Evolutionary conservation across 1,140 invertebrate species (phyloP).

Genomic region (Pseudobourletiella spinata): DNA sequence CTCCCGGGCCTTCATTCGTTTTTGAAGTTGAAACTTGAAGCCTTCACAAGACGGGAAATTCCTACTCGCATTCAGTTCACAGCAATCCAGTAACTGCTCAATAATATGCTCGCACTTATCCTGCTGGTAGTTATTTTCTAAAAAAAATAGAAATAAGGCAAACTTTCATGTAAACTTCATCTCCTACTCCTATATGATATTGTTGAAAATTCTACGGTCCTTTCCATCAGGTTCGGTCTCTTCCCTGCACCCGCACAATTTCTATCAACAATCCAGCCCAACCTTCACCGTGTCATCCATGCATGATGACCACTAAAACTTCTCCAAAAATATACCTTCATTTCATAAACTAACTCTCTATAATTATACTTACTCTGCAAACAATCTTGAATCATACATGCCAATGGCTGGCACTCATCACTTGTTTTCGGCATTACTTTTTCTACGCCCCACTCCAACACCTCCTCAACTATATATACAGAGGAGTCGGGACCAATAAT

Average conservation of each 20-base stretch:
- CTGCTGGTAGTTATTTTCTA: constrained; percentile 34
- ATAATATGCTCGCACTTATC: constrained; percentile 28
- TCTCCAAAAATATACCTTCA: no score
- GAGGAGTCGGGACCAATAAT: no score
- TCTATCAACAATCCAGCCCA: no score
- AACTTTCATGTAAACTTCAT: no score
- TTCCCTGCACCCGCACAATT: no score
- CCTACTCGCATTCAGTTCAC: constrained; percentile 22
- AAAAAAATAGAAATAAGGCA: not conserved
- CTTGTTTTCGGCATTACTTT: constrained; percentile 23
- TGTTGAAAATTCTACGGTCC: no score
- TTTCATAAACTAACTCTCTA: no score
- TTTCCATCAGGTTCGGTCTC: no score
- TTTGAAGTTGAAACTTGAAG: constrained; percentile 29
- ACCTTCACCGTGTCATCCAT: no score
- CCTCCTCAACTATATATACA: no score
- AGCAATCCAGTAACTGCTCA: constrained; percentile 32
- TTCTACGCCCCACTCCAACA: not conserved
- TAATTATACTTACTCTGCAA: constrained; percentile 28
- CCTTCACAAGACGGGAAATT: constrained; percentile 33
- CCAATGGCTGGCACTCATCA: constrained; percentile 9
- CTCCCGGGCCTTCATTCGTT: constrained; percentile 1
- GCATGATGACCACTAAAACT: no score
- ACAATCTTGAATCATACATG: constrained; percentile 34
- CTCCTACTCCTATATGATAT: no score